Evolutionary conservation across 2,797 vertebrate genomes (phyloP), one percentile per base, ranked within the genome.

Genomic region (Platalea minor): DNA sequence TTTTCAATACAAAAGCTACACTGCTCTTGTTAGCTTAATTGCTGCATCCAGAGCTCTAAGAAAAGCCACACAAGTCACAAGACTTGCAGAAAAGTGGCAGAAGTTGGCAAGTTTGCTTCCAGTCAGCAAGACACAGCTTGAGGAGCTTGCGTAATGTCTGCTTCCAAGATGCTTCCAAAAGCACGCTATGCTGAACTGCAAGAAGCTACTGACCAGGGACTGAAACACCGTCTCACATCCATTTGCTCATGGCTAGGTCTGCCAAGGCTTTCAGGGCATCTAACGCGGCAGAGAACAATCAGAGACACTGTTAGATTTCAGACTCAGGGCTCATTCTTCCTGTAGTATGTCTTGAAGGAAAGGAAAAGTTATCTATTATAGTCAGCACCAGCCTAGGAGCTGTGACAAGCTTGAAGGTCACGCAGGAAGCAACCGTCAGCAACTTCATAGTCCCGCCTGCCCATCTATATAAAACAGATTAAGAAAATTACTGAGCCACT

Each of bases 11-110:
- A 85, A 75, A 83, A 78, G 18, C 43, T 70, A 59, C 79, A 78
- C 65, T 76, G 79, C 78, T 91, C 54, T 80, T 95, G 46, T 83
- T 75, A 20, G 0, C 75, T 81, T 64, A 87, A 72, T 23, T 69
- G 50, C 92, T 92, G 72, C 14, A 33, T 63, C 84, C 85, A 80
- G 50, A 46, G 88, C 91, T 94, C 80, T 84, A 76, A 93, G 92
- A 94, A 96, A 93, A 96, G 91, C 91, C 80, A 91, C 88, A 88
- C 39, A 18, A 96, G 76, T 95, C 96, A 97, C 76, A 91, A 97
- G 96, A 92, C 63, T 93, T 79, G 65, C 63, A 91, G 76, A 86
- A 91, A 95, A 97, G 95, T 88, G 84, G 85, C 76, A 96, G 56
- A 96, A 94, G 79, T n/a, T 93, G 92, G 89, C 94, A 94, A 92